These are phyloP conservation scores for Neostethus bicornis DNA, from an alignment of 2,797 vertebrate species.

Conservation along the genomic window DNA sequence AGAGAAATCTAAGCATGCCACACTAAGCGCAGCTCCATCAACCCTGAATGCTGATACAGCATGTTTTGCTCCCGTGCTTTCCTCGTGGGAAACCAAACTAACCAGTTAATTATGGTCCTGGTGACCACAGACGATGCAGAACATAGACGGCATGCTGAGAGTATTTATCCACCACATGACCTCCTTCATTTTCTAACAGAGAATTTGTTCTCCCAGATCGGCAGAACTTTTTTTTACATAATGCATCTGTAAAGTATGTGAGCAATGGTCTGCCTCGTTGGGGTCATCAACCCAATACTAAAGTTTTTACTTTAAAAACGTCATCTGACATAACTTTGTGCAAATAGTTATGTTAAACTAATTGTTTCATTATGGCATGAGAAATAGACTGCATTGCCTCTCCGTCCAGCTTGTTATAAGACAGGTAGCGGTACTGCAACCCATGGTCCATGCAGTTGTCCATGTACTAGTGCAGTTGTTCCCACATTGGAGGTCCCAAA, in stretches of 20 bases:
- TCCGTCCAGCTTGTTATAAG: constrained; percentile 89
- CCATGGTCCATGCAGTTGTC: constrained; percentile 95
- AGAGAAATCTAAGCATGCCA: background rate
- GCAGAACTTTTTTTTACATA: too few species aligned
- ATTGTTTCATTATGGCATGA: too few species aligned
- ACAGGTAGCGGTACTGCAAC: constrained; percentile 94
- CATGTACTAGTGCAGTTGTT: too few species aligned
- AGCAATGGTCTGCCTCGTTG: too few species aligned
- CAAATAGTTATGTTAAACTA: too few species aligned
- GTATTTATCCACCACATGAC: constrained; percentile 27
- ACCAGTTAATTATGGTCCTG: constrained; percentile 32
- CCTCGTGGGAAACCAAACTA: constrained; percentile 45
- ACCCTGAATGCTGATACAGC: background rate
- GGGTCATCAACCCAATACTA: too few species aligned
- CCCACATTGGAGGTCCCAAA: too few species aligned
- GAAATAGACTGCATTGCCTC: too few species aligned
- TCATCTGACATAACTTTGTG: too few species aligned
- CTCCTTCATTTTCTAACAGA: constrained; percentile 10
- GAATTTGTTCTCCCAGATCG: background rate
- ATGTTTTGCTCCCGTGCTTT: constrained; percentile 16
- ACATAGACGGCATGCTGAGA: constrained; percentile 11
- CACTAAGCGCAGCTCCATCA: constrained; percentile 6
- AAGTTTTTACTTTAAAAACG: too few species aligned
- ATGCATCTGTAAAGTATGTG: too few species aligned
- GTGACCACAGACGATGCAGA: constrained; percentile 45